Conservation (phyloP, 2,113 vertebrate species). For the Phrynosoma platyrhinos region DNA sequence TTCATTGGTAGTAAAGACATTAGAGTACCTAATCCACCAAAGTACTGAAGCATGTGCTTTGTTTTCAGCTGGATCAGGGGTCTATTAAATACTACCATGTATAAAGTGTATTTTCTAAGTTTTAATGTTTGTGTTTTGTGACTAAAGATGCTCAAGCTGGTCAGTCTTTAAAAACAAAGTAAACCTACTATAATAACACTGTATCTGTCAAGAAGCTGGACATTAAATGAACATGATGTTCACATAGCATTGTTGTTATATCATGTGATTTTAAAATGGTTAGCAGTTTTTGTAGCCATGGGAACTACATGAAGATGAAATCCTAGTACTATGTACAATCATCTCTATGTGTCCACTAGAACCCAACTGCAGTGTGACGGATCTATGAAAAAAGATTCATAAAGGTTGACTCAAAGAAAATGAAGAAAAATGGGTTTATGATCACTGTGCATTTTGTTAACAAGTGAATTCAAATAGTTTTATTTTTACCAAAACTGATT, state of each 20-base stretch:
- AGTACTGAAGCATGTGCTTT: neutral
- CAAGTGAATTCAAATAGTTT: conserved; percentile 79
- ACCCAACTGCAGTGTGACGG: conserved; percentile 54
- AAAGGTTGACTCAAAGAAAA: conserved; percentile 65
- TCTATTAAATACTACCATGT: conserved; percentile 39
- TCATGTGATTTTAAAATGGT: conserved; percentile 64
- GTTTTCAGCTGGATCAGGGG: neutral
- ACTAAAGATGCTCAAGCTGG: conserved; percentile 68
- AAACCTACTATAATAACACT: conserved; percentile 58
- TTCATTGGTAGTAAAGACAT: conserved; percentile 49
- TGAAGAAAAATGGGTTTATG: conserved; percentile 68
- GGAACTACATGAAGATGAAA: conserved; percentile 46
- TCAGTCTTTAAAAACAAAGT: conserved; percentile 62
- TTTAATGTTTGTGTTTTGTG: conserved; percentile 67
- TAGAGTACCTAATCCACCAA: conserved; percentile 38
- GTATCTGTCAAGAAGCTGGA: conserved; percentile 64
- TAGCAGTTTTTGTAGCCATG: conserved; percentile 58
- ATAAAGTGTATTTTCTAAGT: conserved; percentile 68
- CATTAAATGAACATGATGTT: conserved; percentile 71
- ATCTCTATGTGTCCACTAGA: conserved; percentile 54
- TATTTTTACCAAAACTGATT: conserved; percentile 78
- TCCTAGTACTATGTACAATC: conserved; percentile 51
- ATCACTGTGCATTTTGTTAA: conserved; percentile 87
- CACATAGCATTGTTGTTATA: conserved; percentile 61
- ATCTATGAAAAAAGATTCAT: conserved; percentile 56